These are phyloP conservation scores for Acholoe squamosa DNA, from an alignment of 2,888 invertebrate species.

Conservation along the genomic window DNA sequence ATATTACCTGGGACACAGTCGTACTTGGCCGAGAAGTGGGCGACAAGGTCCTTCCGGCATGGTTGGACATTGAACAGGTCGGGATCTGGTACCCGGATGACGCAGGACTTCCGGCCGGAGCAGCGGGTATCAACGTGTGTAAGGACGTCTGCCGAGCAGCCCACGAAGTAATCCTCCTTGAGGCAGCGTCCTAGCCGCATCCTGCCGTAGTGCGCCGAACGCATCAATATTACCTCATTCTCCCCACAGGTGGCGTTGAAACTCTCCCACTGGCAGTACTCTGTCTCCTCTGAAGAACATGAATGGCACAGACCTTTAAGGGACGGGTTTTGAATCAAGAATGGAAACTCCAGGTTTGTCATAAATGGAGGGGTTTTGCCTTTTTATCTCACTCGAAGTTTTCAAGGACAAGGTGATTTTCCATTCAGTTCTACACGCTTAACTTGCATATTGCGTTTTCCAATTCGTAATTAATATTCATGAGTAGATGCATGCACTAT, in stretches of 20 bases:
- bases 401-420: too few species aligned
- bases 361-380: background rate
- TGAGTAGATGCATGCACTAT: too few species aligned
- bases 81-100: slow-evolving; percentile 68
- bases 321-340: background rate
- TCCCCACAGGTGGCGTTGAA: slow-evolving; percentile 66
- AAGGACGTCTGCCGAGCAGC: slow-evolving; percentile 70
- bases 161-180: slow-evolving; percentile 66
- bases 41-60: slow-evolving; percentile 70
- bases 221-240: slow-evolving; percentile 67
- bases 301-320: background rate
- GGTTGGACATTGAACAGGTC: slow-evolving; percentile 66
- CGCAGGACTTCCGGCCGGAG: slow-evolving; percentile 68
- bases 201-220: slow-evolving; percentile 68
- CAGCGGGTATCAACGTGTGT: slow-evolving; percentile 68
- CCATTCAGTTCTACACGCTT: too few species aligned
- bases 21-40: slow-evolving; percentile 69
- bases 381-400: background rate
- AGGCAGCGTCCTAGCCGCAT: slow-evolving; percentile 69
- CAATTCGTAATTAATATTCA: too few species aligned
- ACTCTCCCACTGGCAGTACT: slow-evolving; percentile 63
- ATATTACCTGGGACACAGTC: slow-evolving; percentile 69
- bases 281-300: slow-evolving; percentile 49
- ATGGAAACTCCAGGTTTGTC: background rate
- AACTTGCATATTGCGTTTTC: too few species aligned